Percentiles rank a stretch among this genome's conserved stretches.
These are phyloP conservation scores for Chaetophractus vellerosus DNA, from an alignment of 2,797 vertebrate genomes.

Conservation along the genomic window DNA sequence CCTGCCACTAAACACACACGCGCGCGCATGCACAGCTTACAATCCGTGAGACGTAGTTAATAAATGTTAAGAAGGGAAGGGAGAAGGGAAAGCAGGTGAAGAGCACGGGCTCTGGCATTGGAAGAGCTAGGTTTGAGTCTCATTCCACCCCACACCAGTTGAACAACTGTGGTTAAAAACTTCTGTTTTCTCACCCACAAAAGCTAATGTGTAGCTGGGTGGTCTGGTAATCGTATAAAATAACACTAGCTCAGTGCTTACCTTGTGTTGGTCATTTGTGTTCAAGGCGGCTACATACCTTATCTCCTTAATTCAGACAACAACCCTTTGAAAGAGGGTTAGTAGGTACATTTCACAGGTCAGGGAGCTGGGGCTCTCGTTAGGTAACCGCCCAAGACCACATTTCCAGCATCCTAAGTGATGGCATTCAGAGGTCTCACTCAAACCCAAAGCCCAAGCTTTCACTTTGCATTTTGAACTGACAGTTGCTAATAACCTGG, in stretches of 20 bases:
- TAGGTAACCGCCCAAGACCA: background rate
- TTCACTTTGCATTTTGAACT: constrained; percentile 1
- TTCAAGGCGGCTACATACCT: background rate
- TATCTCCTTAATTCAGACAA: background rate
- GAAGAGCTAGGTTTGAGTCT: background rate
- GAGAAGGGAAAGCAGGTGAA: background rate
- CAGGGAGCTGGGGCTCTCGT: background rate
- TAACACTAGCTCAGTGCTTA: background rate
- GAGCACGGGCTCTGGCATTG: background rate
- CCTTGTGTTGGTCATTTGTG: background rate
- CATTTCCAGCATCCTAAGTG: background rate
- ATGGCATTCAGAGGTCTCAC: background rate
- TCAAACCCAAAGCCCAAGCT: background rate
- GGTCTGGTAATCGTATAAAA: background rate
- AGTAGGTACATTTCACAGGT: background rate
- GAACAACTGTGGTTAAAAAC: background rate
- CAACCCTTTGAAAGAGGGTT: background rate
- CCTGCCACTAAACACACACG: background rate
- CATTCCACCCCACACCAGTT: background rate
- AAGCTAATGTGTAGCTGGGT: background rate
- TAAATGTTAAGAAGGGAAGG: background rate
- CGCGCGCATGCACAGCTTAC: background rate
- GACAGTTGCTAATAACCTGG: background rate
- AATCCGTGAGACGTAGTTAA: background rate
- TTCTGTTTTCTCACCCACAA: background rate